phyloP scores from a whole-genome alignment of 2,113 vertebrate genomes.

The Elaphurus davidianus region DNA sequence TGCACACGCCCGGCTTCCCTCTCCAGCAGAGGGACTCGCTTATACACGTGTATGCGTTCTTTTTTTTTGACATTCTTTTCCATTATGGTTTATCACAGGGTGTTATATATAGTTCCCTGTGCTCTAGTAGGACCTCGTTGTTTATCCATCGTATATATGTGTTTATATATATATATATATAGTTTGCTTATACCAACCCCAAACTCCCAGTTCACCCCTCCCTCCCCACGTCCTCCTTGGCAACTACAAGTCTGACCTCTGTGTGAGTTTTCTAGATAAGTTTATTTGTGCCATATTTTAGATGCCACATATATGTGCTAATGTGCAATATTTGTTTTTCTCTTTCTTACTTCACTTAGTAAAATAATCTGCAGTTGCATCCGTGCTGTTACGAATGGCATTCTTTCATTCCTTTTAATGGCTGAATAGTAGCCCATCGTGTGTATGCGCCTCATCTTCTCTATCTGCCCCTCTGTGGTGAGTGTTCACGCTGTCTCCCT shows the following conservation, averaged over 20 bases:
- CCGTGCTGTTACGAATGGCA: accelerated
- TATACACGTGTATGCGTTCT: accelerated
- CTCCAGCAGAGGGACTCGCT: not conserved
- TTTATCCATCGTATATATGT: not conserved
- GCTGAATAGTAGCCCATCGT: accelerated
- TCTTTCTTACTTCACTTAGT: not conserved
- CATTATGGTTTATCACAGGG: not conserved
- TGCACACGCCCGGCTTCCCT: accelerated
- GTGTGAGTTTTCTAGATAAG: not conserved
- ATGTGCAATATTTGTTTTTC: accelerated
- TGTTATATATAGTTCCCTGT: not conserved
- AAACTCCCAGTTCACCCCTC: not conserved
- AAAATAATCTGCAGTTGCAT: accelerated
- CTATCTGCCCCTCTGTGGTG: accelerated
- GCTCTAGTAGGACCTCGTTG: not conserved
- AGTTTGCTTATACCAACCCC: not conserved
- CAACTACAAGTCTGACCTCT: not conserved
- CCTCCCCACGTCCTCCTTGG: not conserved
- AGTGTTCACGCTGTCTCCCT: too few species aligned
- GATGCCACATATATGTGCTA: not conserved
- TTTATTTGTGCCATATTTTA: not conserved
- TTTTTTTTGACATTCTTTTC: not conserved
- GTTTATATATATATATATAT: accelerated
- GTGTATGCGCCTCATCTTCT: not conserved
- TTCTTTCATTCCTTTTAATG: not conserved